Percentiles rank a stretch among this genome's conserved stretches.
Conservation (phyloP, 2,113 vertebrate genomes). For the Gallinago paraguaiae region DNA sequence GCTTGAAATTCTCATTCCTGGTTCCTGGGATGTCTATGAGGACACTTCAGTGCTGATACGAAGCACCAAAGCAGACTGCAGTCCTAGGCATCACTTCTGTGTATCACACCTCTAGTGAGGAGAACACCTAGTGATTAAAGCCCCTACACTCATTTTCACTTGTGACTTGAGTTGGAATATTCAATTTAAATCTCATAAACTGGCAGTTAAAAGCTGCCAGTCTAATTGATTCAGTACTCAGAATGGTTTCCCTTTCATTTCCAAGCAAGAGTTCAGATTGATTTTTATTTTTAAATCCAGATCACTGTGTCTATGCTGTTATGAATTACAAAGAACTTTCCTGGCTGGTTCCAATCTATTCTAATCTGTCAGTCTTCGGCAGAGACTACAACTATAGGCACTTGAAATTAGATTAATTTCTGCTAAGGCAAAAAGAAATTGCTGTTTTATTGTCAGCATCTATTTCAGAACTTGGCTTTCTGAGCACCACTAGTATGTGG, state of each 20-base stretch:
- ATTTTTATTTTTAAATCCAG: constrained; percentile 54
- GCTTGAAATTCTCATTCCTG: background rate
- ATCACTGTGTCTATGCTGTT: background rate
- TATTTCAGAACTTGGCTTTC: background rate
- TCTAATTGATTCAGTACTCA: constrained; percentile 27
- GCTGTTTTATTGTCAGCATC: background rate
- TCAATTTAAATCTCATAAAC: constrained; percentile 19
- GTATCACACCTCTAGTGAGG: background rate
- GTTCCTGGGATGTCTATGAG: background rate
- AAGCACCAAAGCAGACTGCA: background rate
- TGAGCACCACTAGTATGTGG: background rate
- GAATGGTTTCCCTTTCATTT: constrained; percentile 16
- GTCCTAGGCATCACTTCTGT: background rate
- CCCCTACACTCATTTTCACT: background rate
- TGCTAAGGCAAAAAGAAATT: background rate
- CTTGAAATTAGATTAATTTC: constrained; percentile 24
- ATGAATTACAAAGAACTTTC: constrained; percentile 22
- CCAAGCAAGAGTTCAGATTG: background rate
- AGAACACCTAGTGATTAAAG: background rate
- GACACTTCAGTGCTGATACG: background rate
- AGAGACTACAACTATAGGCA: background rate
- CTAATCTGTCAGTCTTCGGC: background rate
- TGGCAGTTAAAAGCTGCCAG: background rate
- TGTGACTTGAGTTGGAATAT: background rate
- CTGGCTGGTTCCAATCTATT: background rate